Percentiles rank a stretch among this genome's conserved stretches.
Conservation (phyloP, 1,140 invertebrate genomes). For the Pachypsylla venusta region DNA sequence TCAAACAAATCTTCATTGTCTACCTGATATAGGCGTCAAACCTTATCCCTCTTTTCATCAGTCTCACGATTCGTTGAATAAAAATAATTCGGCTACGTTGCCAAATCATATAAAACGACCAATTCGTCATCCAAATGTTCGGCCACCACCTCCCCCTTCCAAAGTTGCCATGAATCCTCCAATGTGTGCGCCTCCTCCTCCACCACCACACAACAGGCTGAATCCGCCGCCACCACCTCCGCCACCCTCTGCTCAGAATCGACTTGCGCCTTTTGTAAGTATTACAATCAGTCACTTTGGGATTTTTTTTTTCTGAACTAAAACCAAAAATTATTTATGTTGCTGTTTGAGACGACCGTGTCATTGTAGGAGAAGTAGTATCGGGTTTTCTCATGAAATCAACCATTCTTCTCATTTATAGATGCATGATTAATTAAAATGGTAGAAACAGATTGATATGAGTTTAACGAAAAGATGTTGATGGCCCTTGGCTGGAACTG, state of each 20-base stretch:
- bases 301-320: no score
- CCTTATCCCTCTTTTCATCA: conserved; percentile 34
- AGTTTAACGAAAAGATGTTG: no score
- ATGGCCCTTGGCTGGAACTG: no score
- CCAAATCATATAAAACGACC: conserved; percentile 22
- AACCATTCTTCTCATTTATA: no score
- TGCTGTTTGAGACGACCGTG: no score
- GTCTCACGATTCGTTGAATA: conserved; percentile 36
- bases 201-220: conserved; percentile 24
- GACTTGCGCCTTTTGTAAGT: conserved; percentile 15
- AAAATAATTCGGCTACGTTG: conserved; percentile 14
- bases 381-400: no score
- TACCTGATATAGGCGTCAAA: conserved; percentile 20
- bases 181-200: conserved; percentile 31
- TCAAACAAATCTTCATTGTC: not conserved
- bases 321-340: no score
- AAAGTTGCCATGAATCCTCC: conserved; percentile 20
- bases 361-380: no score
- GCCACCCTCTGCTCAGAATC: conserved; percentile 15
- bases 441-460: no score
- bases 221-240: conserved; percentile 28
- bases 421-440: no score
- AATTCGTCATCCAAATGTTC: conserved; percentile 25
- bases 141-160: conserved; percentile 33
- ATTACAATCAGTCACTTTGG: no score